Conservation (phyloP, 2,797 vertebrate genomes). For the Buphagus erythrorhynchus region DNA sequence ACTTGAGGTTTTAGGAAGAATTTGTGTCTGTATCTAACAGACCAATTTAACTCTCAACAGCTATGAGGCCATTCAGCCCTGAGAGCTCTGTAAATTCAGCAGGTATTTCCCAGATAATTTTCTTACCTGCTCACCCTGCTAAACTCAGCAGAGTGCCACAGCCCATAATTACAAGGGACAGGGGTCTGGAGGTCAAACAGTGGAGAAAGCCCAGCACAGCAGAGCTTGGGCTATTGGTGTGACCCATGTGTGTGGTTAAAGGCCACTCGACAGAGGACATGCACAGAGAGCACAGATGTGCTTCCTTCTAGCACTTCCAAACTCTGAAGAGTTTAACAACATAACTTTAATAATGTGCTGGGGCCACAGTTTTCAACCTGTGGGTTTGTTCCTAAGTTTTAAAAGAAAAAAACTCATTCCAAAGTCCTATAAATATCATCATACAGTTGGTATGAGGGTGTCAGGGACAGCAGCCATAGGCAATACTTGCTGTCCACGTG, state of each 20-base stretch:
- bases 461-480: background rate
- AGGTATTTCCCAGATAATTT: background rate
- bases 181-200: background rate
- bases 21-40: background rate
- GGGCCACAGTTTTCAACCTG: background rate
- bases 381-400: background rate
- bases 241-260: background rate
- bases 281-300: background rate
- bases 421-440: background rate
- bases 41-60: background rate
- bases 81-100: background rate
- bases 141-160: background rate
- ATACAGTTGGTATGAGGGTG: fast-evolving
- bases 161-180: background rate
- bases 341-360: background rate
- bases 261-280: fast-evolving
- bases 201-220: background rate
- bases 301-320: background rate
- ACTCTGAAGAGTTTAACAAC: background rate
- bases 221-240: background rate
- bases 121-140: background rate
- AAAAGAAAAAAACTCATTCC: background rate
- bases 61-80: background rate
- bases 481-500: background rate
- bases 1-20: background rate